Evolutionary conservation across 1,140 invertebrate genomes (phyloP).

Genomic region (Musca vetustissima): DNA sequence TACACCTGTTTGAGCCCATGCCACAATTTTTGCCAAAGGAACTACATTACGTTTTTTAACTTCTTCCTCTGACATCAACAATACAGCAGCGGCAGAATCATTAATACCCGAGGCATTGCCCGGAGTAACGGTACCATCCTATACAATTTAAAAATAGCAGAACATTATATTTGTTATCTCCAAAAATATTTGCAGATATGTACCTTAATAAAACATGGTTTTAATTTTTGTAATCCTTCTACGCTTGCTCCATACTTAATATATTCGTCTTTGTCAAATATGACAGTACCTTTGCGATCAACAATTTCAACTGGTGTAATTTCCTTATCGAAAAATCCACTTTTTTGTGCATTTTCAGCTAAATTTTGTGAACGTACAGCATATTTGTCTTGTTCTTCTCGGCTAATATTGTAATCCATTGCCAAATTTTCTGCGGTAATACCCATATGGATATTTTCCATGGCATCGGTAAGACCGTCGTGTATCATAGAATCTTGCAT

Average conservation of each 20-base stretch:
- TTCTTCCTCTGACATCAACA: constrained; percentile 66
- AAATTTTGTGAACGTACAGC: constrained; percentile 74
- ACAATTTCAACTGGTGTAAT: constrained; percentile 66
- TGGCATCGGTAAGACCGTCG: constrained; percentile 83
- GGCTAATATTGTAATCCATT: constrained; percentile 67
- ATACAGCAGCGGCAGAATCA: constrained; percentile 82
- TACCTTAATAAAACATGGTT: constrained; percentile 67
- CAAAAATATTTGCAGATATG: not conserved
- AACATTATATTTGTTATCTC: not conserved
- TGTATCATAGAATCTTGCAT: constrained; percentile 72
- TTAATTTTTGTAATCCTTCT: constrained; percentile 64
- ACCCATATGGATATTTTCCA: constrained; percentile 81
- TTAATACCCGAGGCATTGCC: constrained; percentile 83
- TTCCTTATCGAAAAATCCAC: constrained; percentile 71
- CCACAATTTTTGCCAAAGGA: constrained; percentile 68
- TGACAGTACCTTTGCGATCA: constrained; percentile 58
- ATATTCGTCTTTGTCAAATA: constrained; percentile 69
- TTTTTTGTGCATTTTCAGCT: constrained; percentile 65
- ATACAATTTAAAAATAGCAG: constrained; percentile 21
- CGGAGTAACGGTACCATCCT: constrained; percentile 72
- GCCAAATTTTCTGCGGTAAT: constrained; percentile 84
- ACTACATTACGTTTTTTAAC: constrained; percentile 56
- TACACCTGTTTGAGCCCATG: constrained; percentile 67
- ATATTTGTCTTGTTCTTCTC: constrained; percentile 77
- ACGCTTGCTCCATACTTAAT: constrained; percentile 64